Evolutionary conservation across 2,113 vertebrate species (phyloP).

Genomic region (Ammospiza caudacuta): DNA sequence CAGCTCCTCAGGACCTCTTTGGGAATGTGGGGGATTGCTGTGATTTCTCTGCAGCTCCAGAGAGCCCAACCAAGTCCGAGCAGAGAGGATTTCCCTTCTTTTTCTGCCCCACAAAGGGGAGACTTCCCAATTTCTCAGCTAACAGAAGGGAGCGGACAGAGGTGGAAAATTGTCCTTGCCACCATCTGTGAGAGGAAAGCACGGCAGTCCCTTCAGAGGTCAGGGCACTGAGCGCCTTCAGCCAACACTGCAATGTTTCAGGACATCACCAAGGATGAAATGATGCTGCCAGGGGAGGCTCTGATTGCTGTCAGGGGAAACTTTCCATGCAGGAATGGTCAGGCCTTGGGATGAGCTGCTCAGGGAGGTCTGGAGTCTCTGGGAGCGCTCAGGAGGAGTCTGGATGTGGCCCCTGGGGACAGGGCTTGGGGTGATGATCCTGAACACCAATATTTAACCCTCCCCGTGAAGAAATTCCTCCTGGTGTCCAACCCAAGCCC

Average conservation of each 20-base stretch:
- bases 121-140: background rate
- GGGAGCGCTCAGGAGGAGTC: background rate
- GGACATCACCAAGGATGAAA: background rate
- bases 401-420: background rate
- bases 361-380: background rate
- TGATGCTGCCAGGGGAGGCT: background rate
- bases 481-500: background rate
- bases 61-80: accelerated
- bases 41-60: background rate
- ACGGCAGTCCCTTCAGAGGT: background rate
- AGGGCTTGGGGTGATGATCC: background rate
- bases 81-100: background rate
- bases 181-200: background rate
- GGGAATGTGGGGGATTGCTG: background rate
- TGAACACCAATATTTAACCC: background rate
- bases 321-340: background rate
- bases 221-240: accelerated
- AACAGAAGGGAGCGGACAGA: background rate
- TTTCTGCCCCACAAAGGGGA: background rate
- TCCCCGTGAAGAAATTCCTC: background rate
- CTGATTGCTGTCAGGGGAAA: accelerated
- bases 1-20: background rate
- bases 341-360: background rate
- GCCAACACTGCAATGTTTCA: background rate
- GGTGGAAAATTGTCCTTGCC: background rate